A percentile compares a stretch with the other conserved stretches of the same genome.
phyloP scores from a whole-genome alignment of 2,888 invertebrate genomes.

The Dichetophora obliterata region DNA sequence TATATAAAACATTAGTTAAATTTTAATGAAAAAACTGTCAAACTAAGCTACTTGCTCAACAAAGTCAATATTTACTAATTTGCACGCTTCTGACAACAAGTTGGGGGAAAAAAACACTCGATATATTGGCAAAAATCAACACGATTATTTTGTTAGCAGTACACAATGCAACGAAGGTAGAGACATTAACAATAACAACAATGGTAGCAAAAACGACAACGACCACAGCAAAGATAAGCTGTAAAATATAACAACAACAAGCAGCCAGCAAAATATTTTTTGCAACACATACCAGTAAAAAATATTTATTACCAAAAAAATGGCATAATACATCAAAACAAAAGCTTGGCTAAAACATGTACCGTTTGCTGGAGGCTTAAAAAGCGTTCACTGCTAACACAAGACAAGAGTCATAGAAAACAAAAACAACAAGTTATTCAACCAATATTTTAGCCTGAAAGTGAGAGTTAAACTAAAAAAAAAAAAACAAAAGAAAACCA shows the following conservation, averaged over 20 bases:
- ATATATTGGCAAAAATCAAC: too few relatives aligned
- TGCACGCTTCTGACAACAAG: too few relatives aligned
- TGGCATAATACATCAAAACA: neutral
- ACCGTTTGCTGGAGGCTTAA: conserved; percentile 8
- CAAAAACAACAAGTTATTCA: conserved; percentile 11
- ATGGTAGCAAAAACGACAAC: neutral
- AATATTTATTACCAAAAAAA: neutral
- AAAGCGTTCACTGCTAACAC: neutral
- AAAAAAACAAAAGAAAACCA: neutral
- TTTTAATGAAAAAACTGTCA: too few relatives aligned
- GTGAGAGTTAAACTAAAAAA: conserved; percentile 27
- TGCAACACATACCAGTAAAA: neutral
- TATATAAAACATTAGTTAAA: too few relatives aligned
- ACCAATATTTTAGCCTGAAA: conserved; percentile 15
- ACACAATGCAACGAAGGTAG: too few relatives aligned
- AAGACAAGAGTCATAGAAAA: neutral
- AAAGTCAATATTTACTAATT: too few relatives aligned
- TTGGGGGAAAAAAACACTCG: too few relatives aligned
- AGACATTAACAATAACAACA: neutral
- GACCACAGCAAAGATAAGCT: neutral
- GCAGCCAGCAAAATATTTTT: neutral
- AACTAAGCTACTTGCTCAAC: too few relatives aligned
- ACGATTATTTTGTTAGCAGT: too few relatives aligned
- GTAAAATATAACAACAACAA: neutral
- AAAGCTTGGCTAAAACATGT: conserved; percentile 10